Evolutionary conservation across 2,888 invertebrate species (phyloP), one percentile per base, ranked within the genome.

Genomic region (Crepidodera aurea): DNA sequence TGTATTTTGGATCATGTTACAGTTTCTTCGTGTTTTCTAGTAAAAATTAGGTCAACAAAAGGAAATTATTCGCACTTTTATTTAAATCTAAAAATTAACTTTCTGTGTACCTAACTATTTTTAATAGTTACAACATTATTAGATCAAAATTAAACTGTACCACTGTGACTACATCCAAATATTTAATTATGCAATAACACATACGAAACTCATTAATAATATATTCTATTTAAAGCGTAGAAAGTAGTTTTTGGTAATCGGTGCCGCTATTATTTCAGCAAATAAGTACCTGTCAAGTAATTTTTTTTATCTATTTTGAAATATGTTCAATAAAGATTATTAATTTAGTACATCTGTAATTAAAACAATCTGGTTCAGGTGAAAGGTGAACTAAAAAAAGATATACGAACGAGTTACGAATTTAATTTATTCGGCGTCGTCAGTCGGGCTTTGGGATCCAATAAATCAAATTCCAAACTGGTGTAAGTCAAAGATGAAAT

Each of bases 221-320:
- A 12, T 2, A 32, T 32, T 10, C 32, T n/a, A 32, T 18, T 40
- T 16, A 18, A 40, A 16, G 7, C 16, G 18, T 40, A 18, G 40
- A 40, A 40, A 40, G 40, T 40, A 40, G 40, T 40, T 40, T 40
- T 40, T n/a, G 5, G 34, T n/a, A 13, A 13, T 34, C 34, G 34
- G 12, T 29, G 10, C 29, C 6, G 8, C 10, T 34, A 34, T 34
- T 34, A 34, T 34, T 34, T n/a, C 13, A 34, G 13, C 34, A 34
- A 34, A 34, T 34, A 13, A 4, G 34, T 12, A 10, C 34, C 34
- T 34, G 34, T 34, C 34, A 34, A 13, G 10, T 2, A 32, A 6
- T 34, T 13, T 8, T 34, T 34, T 12, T n/a, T 34, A 34, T 34
- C 34, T 34, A 34, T 34, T 34, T 34, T 34, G 34, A 34, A 34